Evolutionary conservation across 2,888 invertebrate genomes (phyloP), one percentile per base, ranked within the genome.

Genomic region (Helobdella robusta): DNA sequence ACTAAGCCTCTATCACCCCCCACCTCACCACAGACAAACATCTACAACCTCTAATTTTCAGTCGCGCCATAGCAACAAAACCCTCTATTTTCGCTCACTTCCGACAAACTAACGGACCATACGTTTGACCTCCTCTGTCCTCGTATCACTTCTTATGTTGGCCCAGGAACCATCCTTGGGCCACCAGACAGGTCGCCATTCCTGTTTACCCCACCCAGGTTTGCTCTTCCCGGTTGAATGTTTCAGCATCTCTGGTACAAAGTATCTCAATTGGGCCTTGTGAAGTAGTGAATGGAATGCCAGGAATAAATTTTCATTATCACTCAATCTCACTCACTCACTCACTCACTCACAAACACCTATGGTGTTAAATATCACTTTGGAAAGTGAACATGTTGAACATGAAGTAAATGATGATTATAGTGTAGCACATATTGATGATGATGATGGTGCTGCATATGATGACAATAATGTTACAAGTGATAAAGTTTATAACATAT

Each of bases 161-260:
- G 94, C 94, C 94, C 94, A 95, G 5, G 95, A 94, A 74, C 95
- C 83, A 81, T 94, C 94, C 80, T 89, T 89, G 28, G 95, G 95
- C 95, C 95, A 95, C 95, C 95, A 95, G 6, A 89, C 88, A 63
- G 95, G 95, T 71, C 92, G 84, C 66, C 92, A 94, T 23, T 92
- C 91, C 77, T 91, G 91, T 74, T 93, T 85, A 2, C 95, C 95
- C 95, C 95, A 95, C 48, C 94, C 94, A 54, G 94, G 95, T 81
- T 95, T 95, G 70, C 94, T 94, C 72, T 94, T 84, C 11, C 77
- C 92, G 72, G 94, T 95, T 4, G 93, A 93, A 81, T 93, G 94
- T 82, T 95, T 95, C 76, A 95, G 84, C 94, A 95, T 95, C 74
- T 95, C 85, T 70, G 94, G 94, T 75, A 95, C 95, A 81, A 95